A percentile compares a stretch with the other conserved stretches of the same genome.
phyloP scores from a whole-genome alignment of 2,113 vertebrate species.

The Scortum barcoo region DNA sequence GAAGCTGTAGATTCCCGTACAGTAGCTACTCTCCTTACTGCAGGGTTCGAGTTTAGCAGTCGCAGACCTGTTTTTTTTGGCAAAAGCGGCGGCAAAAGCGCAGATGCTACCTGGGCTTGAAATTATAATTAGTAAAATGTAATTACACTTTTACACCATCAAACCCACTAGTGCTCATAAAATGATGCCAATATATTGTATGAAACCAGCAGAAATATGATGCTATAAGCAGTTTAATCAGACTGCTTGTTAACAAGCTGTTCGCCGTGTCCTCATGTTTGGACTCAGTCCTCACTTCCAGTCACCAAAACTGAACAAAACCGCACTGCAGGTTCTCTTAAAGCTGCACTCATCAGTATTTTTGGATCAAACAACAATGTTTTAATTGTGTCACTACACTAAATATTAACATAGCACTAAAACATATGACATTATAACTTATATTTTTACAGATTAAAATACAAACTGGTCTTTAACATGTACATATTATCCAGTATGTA shows the following conservation, averaged over 20 bases:
- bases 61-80: slow-evolving; percentile 45
- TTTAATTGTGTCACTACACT: too few relatives aligned
- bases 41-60: slow-evolving; percentile 30
- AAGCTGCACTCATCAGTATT: neutral
- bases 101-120: slow-evolving; percentile 53
- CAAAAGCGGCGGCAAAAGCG: slow-evolving; percentile 37
- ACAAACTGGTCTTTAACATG: too few relatives aligned
- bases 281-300: slow-evolving; percentile 7
- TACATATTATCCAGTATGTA: too few relatives aligned
- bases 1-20: slow-evolving; percentile 58
- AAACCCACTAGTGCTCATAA: slow-evolving; percentile 28
- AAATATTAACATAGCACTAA: too few relatives aligned
- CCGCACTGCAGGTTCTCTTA: neutral
- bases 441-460: too few relatives aligned
- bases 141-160: slow-evolving; percentile 42
- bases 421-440: too few relatives aligned
- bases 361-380: neutral
- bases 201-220: slow-evolving; percentile 31
- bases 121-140: slow-evolving; percentile 59
- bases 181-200: slow-evolving; percentile 12
- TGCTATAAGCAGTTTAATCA: slow-evolving; percentile 33
- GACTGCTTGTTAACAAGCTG: slow-evolving; percentile 54
- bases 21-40: slow-evolving; percentile 42
- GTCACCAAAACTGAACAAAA: slow-evolving; percentile 1
- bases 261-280: slow-evolving; percentile 25